Conservation (phyloP, 2,113 vertebrate species). For the Nipponia nippon region DNA sequence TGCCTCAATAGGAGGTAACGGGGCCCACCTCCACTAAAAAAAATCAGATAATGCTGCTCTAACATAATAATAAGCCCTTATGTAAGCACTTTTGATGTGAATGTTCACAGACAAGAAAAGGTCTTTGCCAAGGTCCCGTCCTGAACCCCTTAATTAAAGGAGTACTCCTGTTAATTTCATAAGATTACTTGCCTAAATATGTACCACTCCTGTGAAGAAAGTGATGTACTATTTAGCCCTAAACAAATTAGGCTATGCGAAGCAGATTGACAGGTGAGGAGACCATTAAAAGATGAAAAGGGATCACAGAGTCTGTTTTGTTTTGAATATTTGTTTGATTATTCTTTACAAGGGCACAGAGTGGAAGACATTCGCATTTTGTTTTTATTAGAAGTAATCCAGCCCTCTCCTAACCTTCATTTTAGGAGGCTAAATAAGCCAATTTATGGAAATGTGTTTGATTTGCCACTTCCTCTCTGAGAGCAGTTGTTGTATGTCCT, state of each 20-base stretch:
- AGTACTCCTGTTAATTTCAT: not conserved
- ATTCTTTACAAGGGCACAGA: not conserved
- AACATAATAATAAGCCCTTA: not conserved
- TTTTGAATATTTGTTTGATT: not conserved
- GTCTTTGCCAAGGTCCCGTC: not conserved
- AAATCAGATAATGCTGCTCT: not conserved
- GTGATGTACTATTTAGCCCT: not conserved
- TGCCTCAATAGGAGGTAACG: not conserved
- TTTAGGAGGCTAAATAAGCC: not conserved
- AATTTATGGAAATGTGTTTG: not conserved
- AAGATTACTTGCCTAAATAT: not conserved
- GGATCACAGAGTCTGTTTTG: not conserved
- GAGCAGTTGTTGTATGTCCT: rapidly evolving
- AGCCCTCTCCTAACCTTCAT: not conserved
- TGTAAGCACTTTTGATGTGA: not conserved
- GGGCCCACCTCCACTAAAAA: not conserved
- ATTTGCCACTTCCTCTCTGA: not conserved
- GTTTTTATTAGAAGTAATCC: not conserved
- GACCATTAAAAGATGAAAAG: not conserved
- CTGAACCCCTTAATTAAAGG: not conserved
- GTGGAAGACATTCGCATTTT: not conserved
- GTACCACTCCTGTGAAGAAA: not conserved
- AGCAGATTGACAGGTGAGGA: not conserved
- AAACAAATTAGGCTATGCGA: not conserved
- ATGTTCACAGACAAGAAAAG: not conserved